Conservation (phyloP, 2,888 invertebrate genomes). For the Anodontia alba region DNA sequence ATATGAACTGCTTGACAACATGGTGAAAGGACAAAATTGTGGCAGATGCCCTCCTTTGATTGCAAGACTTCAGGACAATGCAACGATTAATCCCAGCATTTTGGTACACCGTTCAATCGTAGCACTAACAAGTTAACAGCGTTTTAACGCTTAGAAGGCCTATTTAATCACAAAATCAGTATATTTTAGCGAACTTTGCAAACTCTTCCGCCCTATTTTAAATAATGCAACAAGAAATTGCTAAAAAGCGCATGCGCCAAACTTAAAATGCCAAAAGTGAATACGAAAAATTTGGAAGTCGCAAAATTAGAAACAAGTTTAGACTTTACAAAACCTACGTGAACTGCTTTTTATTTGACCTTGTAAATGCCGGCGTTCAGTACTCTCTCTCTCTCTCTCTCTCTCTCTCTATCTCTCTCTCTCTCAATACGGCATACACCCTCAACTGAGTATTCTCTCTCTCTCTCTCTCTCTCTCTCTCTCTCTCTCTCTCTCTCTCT, state of each 20-base stretch:
- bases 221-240: slow-evolving; percentile 67
- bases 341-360: no score
- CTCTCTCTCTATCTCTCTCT: slow-evolving; percentile 22
- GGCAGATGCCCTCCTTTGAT: slow-evolving; percentile 21
- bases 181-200: slow-evolving; percentile 38
- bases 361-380: neutral
- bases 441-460: no score
- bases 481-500: slow-evolving; percentile 29
- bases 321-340: neutral
- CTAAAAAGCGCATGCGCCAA: slow-evolving; percentile 66
- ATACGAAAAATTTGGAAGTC: neutral
- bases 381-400: slow-evolving; percentile 23
- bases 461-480: slow-evolving; percentile 29
- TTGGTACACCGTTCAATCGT: neutral
- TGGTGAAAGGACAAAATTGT: neutral
- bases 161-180: neutral
- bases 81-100: slow-evolving; percentile 1
- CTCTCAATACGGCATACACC: no score
- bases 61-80: neutral
- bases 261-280: slow-evolving; percentile 33
- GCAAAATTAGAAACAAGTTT: neutral
- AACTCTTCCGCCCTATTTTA: slow-evolving; percentile 73
- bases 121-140: neutral
- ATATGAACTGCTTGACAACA: slow-evolving; percentile 25
- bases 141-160: neutral